These are phyloP conservation scores for Agelastica alni DNA, from an alignment of 2,888 invertebrate genomes.

Conservation along the genomic window DNA sequence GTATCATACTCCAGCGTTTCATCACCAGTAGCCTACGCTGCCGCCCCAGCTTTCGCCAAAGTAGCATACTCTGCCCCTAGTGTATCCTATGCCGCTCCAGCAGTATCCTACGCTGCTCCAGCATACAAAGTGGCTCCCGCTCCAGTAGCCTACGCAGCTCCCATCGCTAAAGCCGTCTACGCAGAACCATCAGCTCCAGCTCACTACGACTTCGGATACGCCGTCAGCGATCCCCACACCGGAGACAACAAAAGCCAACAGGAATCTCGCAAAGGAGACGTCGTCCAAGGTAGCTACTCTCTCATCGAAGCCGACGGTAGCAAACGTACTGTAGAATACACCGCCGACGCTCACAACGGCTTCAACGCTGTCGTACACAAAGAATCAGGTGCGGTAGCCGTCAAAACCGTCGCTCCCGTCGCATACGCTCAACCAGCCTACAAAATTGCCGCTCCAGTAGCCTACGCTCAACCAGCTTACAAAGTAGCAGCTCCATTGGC, in stretches of 20 bases:
- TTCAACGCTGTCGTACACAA: constrained; percentile 61
- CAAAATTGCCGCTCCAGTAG: constrained; percentile 8
- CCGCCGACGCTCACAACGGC: constrained; percentile 59
- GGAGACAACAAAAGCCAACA: constrained; percentile 64
- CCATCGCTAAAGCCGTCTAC: constrained; percentile 33
- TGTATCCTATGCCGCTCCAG: constrained; percentile 9
- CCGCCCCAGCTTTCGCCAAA: background rate
- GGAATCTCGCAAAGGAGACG: constrained; percentile 63
- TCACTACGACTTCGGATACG: constrained; percentile 41
- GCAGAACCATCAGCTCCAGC: constrained; percentile 40
- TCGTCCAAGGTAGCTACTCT: constrained; percentile 59
- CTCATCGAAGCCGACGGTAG: constrained; percentile 60
- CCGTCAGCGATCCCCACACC: constrained; percentile 48
- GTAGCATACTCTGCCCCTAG: constrained; percentile 7
- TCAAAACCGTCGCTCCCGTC: constrained; percentile 44
- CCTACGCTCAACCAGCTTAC: constrained; percentile 35
- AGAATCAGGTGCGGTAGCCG: constrained; percentile 50
- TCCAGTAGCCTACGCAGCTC: constrained; percentile 36
- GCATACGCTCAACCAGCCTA: constrained; percentile 22
- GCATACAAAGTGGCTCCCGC: constrained; percentile 32
- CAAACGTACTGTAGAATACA: constrained; percentile 59
- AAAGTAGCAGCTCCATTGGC: constrained; percentile 44
- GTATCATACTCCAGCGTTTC: constrained; percentile 43
- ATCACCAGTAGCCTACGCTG: constrained; percentile 8
- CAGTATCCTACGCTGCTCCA: constrained; percentile 9